Conservation (phyloP, 2,113 vertebrate genomes). For the Chascanopsetta lugubris region DNA sequence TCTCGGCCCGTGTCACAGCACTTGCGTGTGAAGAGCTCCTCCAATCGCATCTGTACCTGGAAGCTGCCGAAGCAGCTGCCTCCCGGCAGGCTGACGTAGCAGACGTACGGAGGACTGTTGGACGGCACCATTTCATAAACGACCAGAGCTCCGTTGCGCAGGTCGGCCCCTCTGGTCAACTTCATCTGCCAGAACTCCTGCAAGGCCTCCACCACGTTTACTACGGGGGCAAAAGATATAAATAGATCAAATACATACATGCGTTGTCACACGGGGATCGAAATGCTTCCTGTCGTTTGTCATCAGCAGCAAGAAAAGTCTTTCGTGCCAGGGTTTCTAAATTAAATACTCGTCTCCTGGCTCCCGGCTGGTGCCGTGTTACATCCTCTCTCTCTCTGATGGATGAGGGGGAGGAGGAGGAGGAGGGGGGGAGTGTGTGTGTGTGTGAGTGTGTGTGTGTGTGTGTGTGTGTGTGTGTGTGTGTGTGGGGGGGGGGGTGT, state of each 20-base stretch:
- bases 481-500: too few species aligned
- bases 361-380: constrained; percentile 6
- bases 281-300: background rate
- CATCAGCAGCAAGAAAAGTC: background rate
- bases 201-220: constrained; percentile 97
- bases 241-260: constrained; percentile 9
- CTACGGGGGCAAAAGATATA: constrained; percentile 69
- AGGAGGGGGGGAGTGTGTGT: too few species aligned
- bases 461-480: too few species aligned
- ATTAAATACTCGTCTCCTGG: background rate
- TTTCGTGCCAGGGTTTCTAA: background rate
- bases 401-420: constrained; percentile 26
- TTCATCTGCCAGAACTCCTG: constrained; percentile 99
- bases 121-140: constrained; percentile 98
- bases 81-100: constrained; percentile 94
- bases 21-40: background rate
- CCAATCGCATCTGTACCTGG: constrained; percentile 83
- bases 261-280: background rate
- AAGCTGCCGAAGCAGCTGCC: constrained; percentile 99
- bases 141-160: constrained; percentile 96
- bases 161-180: constrained; percentile 91
- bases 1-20: too few species aligned
- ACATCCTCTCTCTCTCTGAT: constrained; percentile 47
- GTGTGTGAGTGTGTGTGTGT: too few species aligned
- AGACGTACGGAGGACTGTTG: constrained; percentile 94